phyloP scores from a whole-genome alignment of 2,797 vertebrate genomes.

The Sarcoramphus papa region DNA sequence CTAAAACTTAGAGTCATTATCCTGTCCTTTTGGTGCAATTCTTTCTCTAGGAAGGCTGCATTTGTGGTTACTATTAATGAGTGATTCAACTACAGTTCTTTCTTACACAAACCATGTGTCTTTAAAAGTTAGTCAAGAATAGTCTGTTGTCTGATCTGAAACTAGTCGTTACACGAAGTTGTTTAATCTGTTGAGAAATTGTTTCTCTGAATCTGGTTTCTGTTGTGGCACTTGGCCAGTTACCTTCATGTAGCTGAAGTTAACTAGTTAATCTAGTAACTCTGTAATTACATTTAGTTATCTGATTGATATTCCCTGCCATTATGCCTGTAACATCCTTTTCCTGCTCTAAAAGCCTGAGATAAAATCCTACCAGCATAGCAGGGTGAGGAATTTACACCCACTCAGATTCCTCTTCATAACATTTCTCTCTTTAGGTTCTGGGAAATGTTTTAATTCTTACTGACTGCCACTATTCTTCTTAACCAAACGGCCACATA shows the following conservation, averaged over 20 bases:
- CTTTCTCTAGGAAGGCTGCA: background rate
- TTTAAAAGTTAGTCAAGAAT: background rate
- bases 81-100: background rate
- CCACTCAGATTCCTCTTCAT: constrained; percentile 5
- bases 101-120: background rate
- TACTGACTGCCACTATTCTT: background rate
- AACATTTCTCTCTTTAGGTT: background rate
- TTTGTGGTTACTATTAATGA: background rate
- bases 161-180: background rate
- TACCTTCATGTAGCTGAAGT: background rate
- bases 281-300: constrained; percentile 19
- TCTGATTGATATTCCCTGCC: constrained; percentile 25
- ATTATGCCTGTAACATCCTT: constrained; percentile 44
- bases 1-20: background rate
- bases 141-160: background rate
- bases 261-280: background rate
- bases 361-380: background rate
- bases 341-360: constrained; percentile 22
- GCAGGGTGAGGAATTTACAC: background rate
- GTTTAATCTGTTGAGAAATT: background rate
- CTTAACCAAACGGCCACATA: background rate
- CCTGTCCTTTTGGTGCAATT: background rate
- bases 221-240: background rate
- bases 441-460: background rate
- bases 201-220: background rate